These are phyloP conservation scores for Dicyrtoma fusca DNA, from an alignment of 2,888 invertebrate genomes.

Conservation along the genomic window DNA sequence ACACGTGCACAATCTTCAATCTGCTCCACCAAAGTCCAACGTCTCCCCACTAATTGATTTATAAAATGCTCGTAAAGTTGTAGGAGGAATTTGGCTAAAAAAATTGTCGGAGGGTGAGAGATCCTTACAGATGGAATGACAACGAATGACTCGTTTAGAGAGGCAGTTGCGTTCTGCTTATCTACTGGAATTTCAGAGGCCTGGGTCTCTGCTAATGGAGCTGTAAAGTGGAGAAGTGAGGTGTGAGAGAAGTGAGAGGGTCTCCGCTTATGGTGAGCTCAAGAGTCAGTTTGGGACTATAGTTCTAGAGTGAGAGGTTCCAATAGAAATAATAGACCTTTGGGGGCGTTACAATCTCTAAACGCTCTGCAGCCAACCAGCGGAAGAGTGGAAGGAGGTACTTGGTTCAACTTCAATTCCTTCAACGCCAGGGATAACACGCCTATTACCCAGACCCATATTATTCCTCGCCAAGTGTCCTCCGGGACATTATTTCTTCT, in stretches of 20 bases:
- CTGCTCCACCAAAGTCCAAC: no score
- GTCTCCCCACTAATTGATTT: background rate
- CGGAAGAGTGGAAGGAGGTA: no score
- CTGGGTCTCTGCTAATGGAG: slow-evolving; percentile 22
- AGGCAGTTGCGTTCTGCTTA: slow-evolving; percentile 18
- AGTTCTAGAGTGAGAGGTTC: background rate
- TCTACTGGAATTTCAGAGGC: slow-evolving; percentile 9
- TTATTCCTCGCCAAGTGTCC: background rate
- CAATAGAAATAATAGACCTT: slow-evolving; percentile 34
- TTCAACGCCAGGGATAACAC: background rate
- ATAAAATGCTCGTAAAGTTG: background rate
- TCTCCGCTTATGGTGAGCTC: slow-evolving; percentile 4
- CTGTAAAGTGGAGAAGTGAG: slow-evolving; percentile 3
- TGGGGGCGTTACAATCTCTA: slow-evolving; percentile 30
- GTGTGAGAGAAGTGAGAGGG: background rate
- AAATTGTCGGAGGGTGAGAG: slow-evolving; percentile 16
- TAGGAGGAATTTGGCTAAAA: background rate
- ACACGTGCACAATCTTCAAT: no score
- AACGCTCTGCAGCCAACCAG: slow-evolving; percentile 14
- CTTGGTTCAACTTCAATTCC: slow-evolving; percentile 3
- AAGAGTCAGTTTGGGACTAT: slow-evolving; percentile 21
- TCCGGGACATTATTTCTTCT: slow-evolving; percentile 3
- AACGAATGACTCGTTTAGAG: slow-evolving; percentile 20
- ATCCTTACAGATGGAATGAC: slow-evolving; percentile 12
- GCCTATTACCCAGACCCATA: slow-evolving; percentile 11